phyloP scores from a whole-genome alignment of 2,113 vertebrate genomes.

The Festucalex cinctus region DNA sequence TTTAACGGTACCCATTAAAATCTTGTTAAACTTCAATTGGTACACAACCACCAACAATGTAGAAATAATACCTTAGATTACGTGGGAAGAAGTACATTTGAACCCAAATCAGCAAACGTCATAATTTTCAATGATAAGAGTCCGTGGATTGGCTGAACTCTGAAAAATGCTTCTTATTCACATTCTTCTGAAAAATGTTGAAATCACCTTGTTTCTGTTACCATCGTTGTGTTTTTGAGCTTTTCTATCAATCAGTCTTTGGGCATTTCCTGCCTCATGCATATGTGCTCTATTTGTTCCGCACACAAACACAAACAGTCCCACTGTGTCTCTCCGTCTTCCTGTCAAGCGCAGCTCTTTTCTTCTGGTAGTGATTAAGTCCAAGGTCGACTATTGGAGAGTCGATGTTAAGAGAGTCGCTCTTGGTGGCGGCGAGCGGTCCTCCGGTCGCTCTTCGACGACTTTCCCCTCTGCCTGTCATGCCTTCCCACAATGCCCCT shows the following conservation, averaged over 20 bases:
- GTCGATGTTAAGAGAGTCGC: slow-evolving; percentile 54
- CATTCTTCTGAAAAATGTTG: neutral
- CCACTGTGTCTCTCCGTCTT: slow-evolving; percentile 54
- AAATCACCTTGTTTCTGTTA: neutral
- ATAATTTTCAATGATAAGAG: neutral
- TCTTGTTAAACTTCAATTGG: no score
- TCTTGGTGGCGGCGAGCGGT: slow-evolving; percentile 58
- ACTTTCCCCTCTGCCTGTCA: slow-evolving; percentile 55
- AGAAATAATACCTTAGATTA: neutral
- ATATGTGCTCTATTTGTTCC: neutral
- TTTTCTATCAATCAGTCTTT: neutral
- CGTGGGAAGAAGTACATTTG: neutral
- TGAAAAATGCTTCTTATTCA: no score
- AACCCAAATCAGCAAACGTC: neutral
- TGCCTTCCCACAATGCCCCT: slow-evolving; percentile 59
- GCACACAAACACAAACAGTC: slow-evolving; percentile 5
- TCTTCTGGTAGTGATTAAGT: slow-evolving; percentile 70
- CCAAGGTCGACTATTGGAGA: slow-evolving; percentile 65
- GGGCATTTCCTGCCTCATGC: neutral
- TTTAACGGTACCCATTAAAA: no score
- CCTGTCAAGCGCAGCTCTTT: slow-evolving; percentile 56
- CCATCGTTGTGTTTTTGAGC: neutral
- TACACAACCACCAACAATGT: no score
- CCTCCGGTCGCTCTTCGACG: slow-evolving; percentile 57
- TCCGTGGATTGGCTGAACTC: no score